Conservation (phyloP, 2,797 vertebrate genomes). For the Tiaroga cobitis region DNA sequence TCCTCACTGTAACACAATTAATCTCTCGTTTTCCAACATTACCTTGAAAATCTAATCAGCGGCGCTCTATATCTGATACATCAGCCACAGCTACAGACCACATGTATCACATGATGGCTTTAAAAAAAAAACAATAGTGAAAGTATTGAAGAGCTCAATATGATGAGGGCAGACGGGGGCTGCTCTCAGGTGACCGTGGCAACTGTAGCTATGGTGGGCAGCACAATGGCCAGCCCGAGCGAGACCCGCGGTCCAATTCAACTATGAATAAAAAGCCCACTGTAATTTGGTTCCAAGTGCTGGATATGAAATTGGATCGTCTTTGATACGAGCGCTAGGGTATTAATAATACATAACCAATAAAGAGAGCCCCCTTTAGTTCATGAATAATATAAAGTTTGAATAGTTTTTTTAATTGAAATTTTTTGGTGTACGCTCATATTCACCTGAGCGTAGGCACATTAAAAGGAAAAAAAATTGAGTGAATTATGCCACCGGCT, state of each 20-base stretch:
- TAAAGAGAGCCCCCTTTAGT: conserved; percentile 48
- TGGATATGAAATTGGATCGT: conserved; percentile 64
- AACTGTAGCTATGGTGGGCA: conserved; percentile 44
- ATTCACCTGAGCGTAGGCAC: conserved; percentile 44
- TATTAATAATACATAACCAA: conserved; percentile 63
- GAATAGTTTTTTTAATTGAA: conserved; percentile 61
- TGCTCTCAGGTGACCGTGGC: conserved; percentile 50
- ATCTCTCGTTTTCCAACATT: conserved; percentile 59
- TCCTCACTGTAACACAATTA: conserved; percentile 61
- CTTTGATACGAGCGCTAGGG: conserved; percentile 57
- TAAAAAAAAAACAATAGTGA: conserved; percentile 48
- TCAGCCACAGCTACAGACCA: conserved; percentile 44
- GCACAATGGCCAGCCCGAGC: conserved; percentile 51
- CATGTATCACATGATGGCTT: conserved; percentile 57
- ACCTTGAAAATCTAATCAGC: conserved; percentile 63
- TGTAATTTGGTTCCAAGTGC: conserved; percentile 53
- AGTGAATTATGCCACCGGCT: conserved; percentile 19
- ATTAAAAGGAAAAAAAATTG: conserved; percentile 3
- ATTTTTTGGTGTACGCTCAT: conserved; percentile 49
- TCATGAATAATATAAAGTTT: conserved; percentile 64
- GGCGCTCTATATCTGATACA: conserved; percentile 50
- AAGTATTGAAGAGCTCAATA: conserved; percentile 53
- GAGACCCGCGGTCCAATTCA: conserved; percentile 51
- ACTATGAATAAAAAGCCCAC: conserved; percentile 41
- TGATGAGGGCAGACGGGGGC: conserved; percentile 41